Base-by-base conservation (phyloP, 1,140 invertebrate genomes). In the Eurosta solidaginis region DNA sequence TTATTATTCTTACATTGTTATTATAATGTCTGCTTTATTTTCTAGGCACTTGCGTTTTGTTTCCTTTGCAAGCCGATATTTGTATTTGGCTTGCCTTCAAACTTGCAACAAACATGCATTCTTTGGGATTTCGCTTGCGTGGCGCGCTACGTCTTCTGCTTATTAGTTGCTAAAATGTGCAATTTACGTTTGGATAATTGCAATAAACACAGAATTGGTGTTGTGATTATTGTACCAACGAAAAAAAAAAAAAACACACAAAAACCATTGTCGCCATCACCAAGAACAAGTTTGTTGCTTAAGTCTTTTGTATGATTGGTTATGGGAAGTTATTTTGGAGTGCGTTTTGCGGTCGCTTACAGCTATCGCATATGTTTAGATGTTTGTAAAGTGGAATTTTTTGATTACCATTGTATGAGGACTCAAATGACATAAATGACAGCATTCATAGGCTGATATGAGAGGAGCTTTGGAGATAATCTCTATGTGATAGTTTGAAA, bases 221-320 rank as follows among this genome's bases (percentile, higher is more conserved):
- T 7, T 54, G 52, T 54, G 10, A 54, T 54, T 54, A 29, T 27
- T 54, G 27, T 29, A 3, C 3, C 20, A 52, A 52, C 20, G 20
- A n/a, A 25, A n/a, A 52, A 52, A 52, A 20, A 12, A 25, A 1
- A 54, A 54, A 25, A 59, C 12, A 33, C 33, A 27, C 59, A 52
- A 5, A 25, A 52, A 52, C n/a, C 6, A 52, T 4, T 25, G 49
- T 52, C 49, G 59, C 52, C 52, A n/a, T n/a, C 45, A 29, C 9
- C 12, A 33, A 20, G 75, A 54, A 42, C 49, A 44, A 83, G 84
- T 85, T 85, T 82, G 84, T 82, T 83, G 84, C 84, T 83, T 85
- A 85, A 85, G 84, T 85, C 84, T 84, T 85, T 85, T 80, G 84
- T 77, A 63, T 63, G 12, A 9, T 36, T 47, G 9, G 12, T 54